Percentiles rank a stretch among this genome's conserved stretches.
phyloP scores from a whole-genome alignment of 2,888 invertebrate species.

The Lycocerus yunnanus region DNA sequence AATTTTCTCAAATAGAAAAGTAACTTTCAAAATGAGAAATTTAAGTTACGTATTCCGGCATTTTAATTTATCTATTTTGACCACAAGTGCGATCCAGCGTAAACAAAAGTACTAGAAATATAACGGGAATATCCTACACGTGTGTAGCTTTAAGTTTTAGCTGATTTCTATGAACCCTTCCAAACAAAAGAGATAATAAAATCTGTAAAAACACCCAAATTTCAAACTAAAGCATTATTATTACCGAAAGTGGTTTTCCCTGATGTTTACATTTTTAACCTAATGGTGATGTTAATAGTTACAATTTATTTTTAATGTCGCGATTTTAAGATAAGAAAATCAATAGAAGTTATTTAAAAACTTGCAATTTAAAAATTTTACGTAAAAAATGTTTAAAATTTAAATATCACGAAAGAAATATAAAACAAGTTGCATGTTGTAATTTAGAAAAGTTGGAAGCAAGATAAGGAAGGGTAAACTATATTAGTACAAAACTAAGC shows the following conservation, averaged over 20 bases:
- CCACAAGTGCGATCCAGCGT: too few relatives aligned
- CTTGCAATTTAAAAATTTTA: neutral
- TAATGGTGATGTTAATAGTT: neutral
- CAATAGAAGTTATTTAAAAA: neutral
- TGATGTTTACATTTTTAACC: neutral
- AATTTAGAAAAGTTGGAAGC: conserved; percentile 36
- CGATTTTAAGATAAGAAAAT: neutral
- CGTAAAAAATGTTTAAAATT: neutral
- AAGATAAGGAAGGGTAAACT: conserved; percentile 41
- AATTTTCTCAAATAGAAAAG: too few relatives aligned
- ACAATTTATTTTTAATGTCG: neutral
- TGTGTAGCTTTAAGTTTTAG: neutral
- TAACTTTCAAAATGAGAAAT: too few relatives aligned
- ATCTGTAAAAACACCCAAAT: neutral
- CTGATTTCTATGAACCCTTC: neutral
- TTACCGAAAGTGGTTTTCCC: neutral
- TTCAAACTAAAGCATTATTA: neutral
- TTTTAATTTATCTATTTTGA: too few relatives aligned
- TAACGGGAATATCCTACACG: neutral
- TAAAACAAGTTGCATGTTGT: neutral
- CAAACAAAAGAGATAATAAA: neutral
- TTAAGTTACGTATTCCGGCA: too few relatives aligned
- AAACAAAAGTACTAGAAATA: too few relatives aligned
- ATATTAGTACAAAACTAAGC: conserved; percentile 38
- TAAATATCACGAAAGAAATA: neutral